A percentile compares a stretch with the other conserved stretches of the same genome.
Evolutionary conservation across 2,888 invertebrate genomes (phyloP).

Genomic region (Ellobium chinense): DNA sequence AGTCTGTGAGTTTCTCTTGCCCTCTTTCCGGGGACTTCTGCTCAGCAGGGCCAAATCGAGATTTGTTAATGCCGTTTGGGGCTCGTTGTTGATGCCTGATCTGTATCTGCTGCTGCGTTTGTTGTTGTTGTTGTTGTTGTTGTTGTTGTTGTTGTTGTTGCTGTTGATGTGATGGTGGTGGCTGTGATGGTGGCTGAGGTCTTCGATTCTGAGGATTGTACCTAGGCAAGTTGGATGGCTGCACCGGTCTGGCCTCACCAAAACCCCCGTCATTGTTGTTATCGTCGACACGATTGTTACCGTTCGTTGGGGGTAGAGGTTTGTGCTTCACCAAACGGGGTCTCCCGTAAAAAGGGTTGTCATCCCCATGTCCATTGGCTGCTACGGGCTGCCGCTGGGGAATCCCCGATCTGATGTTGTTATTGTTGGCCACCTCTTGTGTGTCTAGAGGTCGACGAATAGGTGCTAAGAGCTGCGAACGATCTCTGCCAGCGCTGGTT

Average conservation of each 20-base stretch:
- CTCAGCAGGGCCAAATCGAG: not conserved
- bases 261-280: not conserved
- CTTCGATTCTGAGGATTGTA: not conserved
- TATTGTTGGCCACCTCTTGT: not conserved
- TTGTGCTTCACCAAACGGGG: constrained; percentile 39
- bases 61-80: not conserved
- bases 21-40: not conserved
- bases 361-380: not conserved
- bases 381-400: not conserved
- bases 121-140: not conserved
- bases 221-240: not conserved
- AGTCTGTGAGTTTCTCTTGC: constrained; percentile 58
- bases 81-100: not conserved
- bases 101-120: too few species aligned
- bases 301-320: constrained; percentile 28
- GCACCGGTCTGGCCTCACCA: not conserved
- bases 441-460: constrained; percentile 49
- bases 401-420: constrained; percentile 23
- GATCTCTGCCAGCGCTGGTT: constrained; percentile 64
- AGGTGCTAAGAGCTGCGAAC: constrained; percentile 67
- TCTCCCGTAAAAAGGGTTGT: constrained; percentile 4
- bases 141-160: not conserved
- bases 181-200: not conserved
- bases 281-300: not conserved
- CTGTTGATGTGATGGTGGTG: not conserved